Base-by-base conservation (phyloP, 2,797 vertebrate genomes). In the Anabas testudineus region DNA sequence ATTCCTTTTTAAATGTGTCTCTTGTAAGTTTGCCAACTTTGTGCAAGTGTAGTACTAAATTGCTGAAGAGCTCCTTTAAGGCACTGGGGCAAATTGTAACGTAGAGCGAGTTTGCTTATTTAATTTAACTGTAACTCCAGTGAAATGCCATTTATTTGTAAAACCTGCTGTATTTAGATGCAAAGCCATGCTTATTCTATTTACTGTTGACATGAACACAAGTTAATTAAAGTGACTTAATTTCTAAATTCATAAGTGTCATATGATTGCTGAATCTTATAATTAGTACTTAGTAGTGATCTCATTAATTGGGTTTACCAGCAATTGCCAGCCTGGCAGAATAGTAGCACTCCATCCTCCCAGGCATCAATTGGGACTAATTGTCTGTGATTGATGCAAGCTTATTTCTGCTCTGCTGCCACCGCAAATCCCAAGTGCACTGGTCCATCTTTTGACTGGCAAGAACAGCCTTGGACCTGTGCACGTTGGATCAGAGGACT, bases 301-400 rank as follows among this genome's bases (percentile, higher is more conserved):
- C 61, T 84, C 52, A 81, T 73, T 80, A 71, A 78, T 56, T 68
- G 68, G 71, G 58, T 77, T 83, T 55, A 72, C 79, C 59, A 68
- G 69, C 59, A 36, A 24, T 43, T 73, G 69, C 52, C 72, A 73
- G 73, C 18, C 70, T 65, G 60, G 71, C 70, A 61, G 68, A 69
- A 61, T 57, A 61, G 56, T 6, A 39, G 61, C 56, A 6, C 59
- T 79, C 61, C 67, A 45, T n/a, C 72, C 68, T 80, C 67, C 51
- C 54, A 69, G 53, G 53, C 82, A 52, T 79, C 79, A 79, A 60
- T 71, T 76, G 59, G 74, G 80, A 80, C 86, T 87, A 86, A 87
- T 87, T 84, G 82, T 55, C 47, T 84, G 83, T 87, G 82, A 89
- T 86, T 84, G 82, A 86, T 87, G 71, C 56, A n/a, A 62, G 43